Evolutionary conservation across 2,113 vertebrate genomes (phyloP).

Genomic region (Psettodes erumei): DNA sequence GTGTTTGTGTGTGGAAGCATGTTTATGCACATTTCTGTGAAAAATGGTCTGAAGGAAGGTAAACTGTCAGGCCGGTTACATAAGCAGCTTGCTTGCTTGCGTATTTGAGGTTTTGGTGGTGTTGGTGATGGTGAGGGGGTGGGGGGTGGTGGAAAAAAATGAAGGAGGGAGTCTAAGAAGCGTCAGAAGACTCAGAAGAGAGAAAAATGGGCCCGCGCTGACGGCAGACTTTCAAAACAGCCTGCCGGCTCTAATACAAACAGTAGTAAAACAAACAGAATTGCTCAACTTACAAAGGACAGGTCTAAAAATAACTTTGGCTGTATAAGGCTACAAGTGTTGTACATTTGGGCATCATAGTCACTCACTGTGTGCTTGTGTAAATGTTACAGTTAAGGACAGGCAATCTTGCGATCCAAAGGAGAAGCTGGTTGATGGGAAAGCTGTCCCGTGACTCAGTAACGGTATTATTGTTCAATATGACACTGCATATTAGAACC

Average conservation of each 20-base stretch:
- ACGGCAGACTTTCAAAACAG: slow-evolving; percentile 57
- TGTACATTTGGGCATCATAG: slow-evolving; percentile 1
- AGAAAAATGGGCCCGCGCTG: slow-evolving; percentile 23
- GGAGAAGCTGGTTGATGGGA: neutral
- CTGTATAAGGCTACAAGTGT: slow-evolving; percentile 14
- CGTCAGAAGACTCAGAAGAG: slow-evolving; percentile 29
- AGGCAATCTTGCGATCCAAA: neutral
- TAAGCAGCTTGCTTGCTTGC: slow-evolving; percentile 66
- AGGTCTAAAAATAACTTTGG: slow-evolving; percentile 58
- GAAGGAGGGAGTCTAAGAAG: slow-evolving; percentile 24
- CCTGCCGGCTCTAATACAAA: slow-evolving; percentile 43
- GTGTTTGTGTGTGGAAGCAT: slow-evolving; percentile 33
- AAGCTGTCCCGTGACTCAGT: slow-evolving; percentile 41
- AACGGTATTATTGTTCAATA: slow-evolving; percentile 37
- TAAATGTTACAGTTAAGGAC: slow-evolving; percentile 3
- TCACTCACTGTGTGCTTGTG: neutral
- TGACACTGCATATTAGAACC: slow-evolving; percentile 34
- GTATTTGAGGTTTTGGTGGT: slow-evolving; percentile 62
- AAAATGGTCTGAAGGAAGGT: slow-evolving; percentile 35
- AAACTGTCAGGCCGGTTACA: slow-evolving; percentile 60
- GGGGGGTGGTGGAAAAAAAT: slow-evolving; percentile 9
- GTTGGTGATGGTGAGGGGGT: too few species aligned
- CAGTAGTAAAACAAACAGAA: slow-evolving; percentile 52
- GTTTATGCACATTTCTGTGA: slow-evolving; percentile 50
- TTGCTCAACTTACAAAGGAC: slow-evolving; percentile 22